phyloP scores from a whole-genome alignment of 2,888 invertebrate genomes.

The Neria commutata region DNA sequence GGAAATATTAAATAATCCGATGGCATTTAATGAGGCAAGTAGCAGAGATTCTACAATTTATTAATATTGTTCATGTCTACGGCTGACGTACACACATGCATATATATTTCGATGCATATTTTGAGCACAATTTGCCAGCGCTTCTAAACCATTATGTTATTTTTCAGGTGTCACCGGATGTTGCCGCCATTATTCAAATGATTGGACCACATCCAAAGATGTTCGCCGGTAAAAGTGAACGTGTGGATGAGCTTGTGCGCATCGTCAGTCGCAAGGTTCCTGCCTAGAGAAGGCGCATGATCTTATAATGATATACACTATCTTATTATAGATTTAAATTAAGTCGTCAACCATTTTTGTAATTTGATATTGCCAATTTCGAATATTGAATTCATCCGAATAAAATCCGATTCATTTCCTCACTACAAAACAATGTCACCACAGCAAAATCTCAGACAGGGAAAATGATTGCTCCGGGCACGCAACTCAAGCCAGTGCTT shows the following conservation, averaged over 20 bases:
- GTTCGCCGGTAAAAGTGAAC: conserved; percentile 79
- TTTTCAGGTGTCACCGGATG: conserved; percentile 80
- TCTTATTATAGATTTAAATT: too few species aligned
- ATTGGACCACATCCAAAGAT: conserved; percentile 86
- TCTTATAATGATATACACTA: not conserved
- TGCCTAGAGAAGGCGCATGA: conserved; percentile 29
- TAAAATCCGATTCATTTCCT: too few species aligned
- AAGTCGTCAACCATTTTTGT: conserved; percentile 26
- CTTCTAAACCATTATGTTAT: too few species aligned
- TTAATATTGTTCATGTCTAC: too few species aligned
- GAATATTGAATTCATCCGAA: too few species aligned
- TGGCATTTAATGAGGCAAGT: too few species aligned
- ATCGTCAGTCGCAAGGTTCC: conserved; percentile 72
- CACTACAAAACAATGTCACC: too few species aligned
- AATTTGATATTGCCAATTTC: conserved; percentile 38
- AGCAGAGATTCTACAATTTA: too few species aligned
- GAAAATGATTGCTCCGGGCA: conserved; percentile 55
- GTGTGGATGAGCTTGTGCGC: conserved; percentile 82
- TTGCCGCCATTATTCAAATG: conserved; percentile 88
- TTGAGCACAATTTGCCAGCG: too few species aligned
- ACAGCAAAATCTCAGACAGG: conserved; percentile 45
- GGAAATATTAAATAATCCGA: too few species aligned
- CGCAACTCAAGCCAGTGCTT: conserved; percentile 85
- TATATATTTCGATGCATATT: too few species aligned
- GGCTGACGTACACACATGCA: too few species aligned